phyloP scores from a whole-genome alignment of 1,140 invertebrate species.

The Cryptotermes secundus region DNA sequence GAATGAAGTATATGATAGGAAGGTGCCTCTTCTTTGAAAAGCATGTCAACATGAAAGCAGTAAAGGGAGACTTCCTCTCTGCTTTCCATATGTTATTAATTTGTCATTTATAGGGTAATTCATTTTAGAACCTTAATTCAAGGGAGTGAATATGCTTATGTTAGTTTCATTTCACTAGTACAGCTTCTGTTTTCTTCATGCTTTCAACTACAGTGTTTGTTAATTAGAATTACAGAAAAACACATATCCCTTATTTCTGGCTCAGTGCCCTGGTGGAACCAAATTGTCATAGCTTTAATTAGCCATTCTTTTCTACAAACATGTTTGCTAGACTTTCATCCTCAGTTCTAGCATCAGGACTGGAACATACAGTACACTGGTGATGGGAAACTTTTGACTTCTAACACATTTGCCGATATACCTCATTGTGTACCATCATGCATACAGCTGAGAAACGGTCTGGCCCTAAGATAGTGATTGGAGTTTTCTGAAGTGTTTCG shows the following conservation, averaged over 20 bases:
- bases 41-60: neutral
- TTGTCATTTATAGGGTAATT: neutral
- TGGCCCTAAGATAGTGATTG: neutral
- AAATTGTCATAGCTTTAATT: neutral
- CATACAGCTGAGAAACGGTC: too few relatives aligned
- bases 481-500: neutral
- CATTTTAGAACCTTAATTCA: neutral
- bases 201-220: neutral
- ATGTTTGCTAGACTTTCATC: too few relatives aligned
- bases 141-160: neutral
- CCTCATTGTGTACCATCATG: too few relatives aligned
- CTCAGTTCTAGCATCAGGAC: too few relatives aligned
- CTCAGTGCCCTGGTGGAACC: neutral
- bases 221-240: neutral
- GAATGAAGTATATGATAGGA: neutral
- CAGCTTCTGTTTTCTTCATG: neutral
- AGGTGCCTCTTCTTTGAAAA: neutral
- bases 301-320: too few relatives aligned
- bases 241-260: neutral
- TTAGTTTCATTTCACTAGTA: neutral
- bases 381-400: too few relatives aligned
- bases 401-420: too few relatives aligned
- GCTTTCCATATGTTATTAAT: neutral
- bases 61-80: neutral
- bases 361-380: too few relatives aligned